Conservation (phyloP, 2,113 vertebrate species). For the Uropsilus gracilis region DNA sequence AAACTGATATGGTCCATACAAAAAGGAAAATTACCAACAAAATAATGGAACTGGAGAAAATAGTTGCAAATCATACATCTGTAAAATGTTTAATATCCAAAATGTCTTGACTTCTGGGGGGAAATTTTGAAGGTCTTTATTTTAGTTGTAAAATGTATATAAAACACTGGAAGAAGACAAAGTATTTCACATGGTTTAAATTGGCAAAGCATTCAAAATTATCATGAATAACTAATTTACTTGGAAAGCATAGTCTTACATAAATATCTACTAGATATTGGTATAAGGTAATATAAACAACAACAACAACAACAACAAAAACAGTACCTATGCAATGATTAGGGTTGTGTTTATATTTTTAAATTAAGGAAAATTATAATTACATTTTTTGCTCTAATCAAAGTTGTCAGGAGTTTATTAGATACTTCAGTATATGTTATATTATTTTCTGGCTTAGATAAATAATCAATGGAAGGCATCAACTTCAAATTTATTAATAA, state of each 20-base stretch:
- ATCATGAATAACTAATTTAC: not conserved
- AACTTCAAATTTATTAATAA: not conserved
- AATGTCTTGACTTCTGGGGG: not conserved
- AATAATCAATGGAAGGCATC: not conserved
- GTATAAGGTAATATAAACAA: not conserved
- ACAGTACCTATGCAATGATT: not conserved
- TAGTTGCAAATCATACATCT: too few relatives aligned
- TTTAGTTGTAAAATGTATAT: not conserved
- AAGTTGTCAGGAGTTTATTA: not conserved
- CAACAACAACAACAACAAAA: too few relatives aligned
- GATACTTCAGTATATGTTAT: not conserved
- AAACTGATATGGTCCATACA: too few relatives aligned
- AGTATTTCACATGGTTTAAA: not conserved
- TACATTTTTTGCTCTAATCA: not conserved
- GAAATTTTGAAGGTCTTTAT: not conserved
- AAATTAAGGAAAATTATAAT: constrained; percentile 11
- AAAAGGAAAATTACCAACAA: too few relatives aligned
- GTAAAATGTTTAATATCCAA: not conserved
- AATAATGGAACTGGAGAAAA: too few relatives aligned
- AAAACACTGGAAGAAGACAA: not conserved
- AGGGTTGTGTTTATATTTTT: not conserved
- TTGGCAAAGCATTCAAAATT: not conserved
- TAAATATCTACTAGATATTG: not conserved
- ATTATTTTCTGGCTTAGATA: not conserved
- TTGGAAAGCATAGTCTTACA: not conserved